Percentiles rank a stretch among this genome's conserved stretches.
phyloP scores from a whole-genome alignment of 2,888 invertebrate species.

The Parascotia fuliginaria region DNA sequence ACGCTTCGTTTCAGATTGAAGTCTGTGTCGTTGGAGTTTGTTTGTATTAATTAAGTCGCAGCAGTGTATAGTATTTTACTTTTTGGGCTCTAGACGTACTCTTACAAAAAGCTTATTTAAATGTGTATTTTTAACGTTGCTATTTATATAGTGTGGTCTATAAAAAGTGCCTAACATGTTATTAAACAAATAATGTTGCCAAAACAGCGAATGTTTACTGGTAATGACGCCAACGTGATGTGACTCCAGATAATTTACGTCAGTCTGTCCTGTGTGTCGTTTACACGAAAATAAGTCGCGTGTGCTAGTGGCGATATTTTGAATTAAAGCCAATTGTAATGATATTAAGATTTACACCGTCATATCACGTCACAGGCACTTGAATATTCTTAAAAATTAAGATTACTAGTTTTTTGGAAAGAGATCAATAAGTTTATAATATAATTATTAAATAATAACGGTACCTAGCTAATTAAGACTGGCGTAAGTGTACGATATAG shows the following conservation, averaged over 20 bases:
- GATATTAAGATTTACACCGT: constrained; percentile 8
- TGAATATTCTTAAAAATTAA: no score
- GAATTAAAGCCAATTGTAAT: constrained; percentile 35
- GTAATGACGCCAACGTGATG: constrained; percentile 20
- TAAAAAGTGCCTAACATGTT: neutral
- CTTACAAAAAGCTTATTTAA: neutral
- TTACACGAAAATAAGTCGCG: constrained; percentile 18
- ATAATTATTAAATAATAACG: no score
- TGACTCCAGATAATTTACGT: constrained; percentile 17
- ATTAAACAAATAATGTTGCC: constrained; percentile 11
- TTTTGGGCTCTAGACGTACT: no score
- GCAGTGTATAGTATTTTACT: no score
- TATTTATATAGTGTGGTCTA: neutral
- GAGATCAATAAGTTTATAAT: no score
- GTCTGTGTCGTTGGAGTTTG: neutral
- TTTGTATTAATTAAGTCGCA: neutral
- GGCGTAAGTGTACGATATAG: no score
- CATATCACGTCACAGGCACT: neutral
- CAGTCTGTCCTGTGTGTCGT: constrained; percentile 14
- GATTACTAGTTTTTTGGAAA: no score
- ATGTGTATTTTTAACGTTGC: neutral
- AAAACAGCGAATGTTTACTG: constrained; percentile 21
- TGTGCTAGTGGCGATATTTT: constrained; percentile 12
- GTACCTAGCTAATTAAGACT: no score
- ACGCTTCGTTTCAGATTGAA: constrained; percentile 1